A percentile compares a stretch with the other conserved stretches of the same genome.
phyloP scores from a whole-genome alignment of 2,888 invertebrate genomes.

The Amphiduros pacificus region DNA sequence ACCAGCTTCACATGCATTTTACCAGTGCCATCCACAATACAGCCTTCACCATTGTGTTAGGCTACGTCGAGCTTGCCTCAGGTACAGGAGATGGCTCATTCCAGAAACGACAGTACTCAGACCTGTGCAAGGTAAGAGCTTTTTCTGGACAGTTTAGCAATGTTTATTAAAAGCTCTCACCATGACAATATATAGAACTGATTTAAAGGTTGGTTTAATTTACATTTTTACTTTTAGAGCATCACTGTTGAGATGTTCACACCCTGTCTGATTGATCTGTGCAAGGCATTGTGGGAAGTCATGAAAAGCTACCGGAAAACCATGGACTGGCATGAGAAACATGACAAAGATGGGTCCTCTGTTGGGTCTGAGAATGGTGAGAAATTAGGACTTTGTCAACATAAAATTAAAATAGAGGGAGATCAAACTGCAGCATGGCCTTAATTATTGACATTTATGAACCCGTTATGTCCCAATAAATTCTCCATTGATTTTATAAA shows the following conservation, averaged over 20 bases:
- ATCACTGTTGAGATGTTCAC: conserved; percentile 68
- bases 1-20: conserved; percentile 93
- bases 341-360: conserved; percentile 42
- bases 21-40: conserved; percentile 79
- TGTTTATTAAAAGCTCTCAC: too few species aligned
- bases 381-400: too few species aligned
- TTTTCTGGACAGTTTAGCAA: too few species aligned
- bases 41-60: conserved; percentile 60
- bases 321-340: conserved; percentile 74
- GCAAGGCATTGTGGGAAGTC: conserved; percentile 82
- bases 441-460: too few species aligned
- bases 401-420: too few species aligned
- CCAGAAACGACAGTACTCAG: conserved; percentile 75
- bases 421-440: too few species aligned
- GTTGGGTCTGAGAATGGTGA: too few species aligned
- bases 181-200: too few species aligned
- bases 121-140: conserved; percentile 71
- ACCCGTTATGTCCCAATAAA: too few species aligned
- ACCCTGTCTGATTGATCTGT: conserved; percentile 80
- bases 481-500: too few species aligned
- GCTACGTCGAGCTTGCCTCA: conserved; percentile 55
- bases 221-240: conserved; percentile 37
- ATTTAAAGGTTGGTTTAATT: too few species aligned
- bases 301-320: conserved; percentile 79
- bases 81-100: conserved; percentile 47